Evolutionary conservation across 2,888 invertebrate genomes (phyloP).

Genomic region (Megamerina dolium): DNA sequence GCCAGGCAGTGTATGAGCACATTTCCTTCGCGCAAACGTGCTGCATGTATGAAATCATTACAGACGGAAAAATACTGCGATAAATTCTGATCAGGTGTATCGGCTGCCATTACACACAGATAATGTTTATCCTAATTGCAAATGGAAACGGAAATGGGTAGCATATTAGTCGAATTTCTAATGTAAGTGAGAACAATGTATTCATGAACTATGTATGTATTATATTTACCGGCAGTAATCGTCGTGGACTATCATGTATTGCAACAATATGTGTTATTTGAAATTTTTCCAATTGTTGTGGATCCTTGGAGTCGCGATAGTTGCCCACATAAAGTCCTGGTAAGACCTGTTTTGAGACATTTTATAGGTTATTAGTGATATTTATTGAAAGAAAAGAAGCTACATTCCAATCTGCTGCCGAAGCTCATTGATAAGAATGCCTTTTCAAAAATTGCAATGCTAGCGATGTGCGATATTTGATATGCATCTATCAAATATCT

Average conservation of each 20-base stretch:
- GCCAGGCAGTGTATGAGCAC: conserved; percentile 94
- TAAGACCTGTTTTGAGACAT: conserved; percentile 85
- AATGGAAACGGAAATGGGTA: neutral
- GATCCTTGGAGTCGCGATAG: conserved; percentile 91
- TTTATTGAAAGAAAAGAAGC: no score
- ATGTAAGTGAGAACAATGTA: neutral
- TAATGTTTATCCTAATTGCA: conserved; percentile 85
- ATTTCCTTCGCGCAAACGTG: conserved; percentile 80
- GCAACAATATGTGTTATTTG: conserved; percentile 93
- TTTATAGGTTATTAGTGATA: no score
- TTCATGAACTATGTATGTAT: neutral
- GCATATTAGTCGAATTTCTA: neutral
- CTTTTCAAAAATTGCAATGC: no score
- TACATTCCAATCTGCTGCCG: no score
- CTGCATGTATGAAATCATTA: conserved; percentile 95
- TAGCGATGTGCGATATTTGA: no score
- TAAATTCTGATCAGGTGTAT: conserved; percentile 89
- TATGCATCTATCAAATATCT: no score
- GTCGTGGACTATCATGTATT: conserved; percentile 89
- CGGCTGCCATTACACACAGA: conserved; percentile 92
- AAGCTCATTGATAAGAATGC: no score
- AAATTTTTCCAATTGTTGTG: conserved; percentile 78
- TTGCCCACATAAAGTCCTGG: conserved; percentile 93
- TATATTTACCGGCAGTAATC: conserved; percentile 73
- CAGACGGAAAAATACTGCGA: conserved; percentile 88